Evolutionary conservation across 1,140 invertebrate genomes (phyloP), one percentile per base, ranked within the genome.

Genomic region (Drosophila lini): DNA sequence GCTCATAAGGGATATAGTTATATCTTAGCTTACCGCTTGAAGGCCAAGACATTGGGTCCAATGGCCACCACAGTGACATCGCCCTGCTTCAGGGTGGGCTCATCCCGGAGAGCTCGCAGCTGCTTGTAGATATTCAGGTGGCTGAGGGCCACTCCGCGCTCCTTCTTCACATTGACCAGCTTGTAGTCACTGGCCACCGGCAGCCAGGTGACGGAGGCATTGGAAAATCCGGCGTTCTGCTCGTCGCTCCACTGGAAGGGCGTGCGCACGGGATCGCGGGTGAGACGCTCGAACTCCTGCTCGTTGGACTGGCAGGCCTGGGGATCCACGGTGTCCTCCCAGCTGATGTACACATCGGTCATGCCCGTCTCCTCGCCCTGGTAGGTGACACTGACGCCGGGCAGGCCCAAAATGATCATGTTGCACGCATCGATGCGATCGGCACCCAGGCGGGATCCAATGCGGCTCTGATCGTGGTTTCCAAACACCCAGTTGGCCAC

Each of bases 281-380:
- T 92, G 1, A 68, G 70, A 3, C 67, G 40, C 36, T 91, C 93
- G 64, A 79, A 92, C n/a, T 86, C 75, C 7, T 89, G 15, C 13
- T 80, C 65, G 48, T 91, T 90, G 10, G 91, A 79, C 41, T 92
- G 90, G n/a, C 91, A 92, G 19, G 89, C 91, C 63, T 91, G 89
- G 0, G 91, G 91, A 47, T 92, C 91, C 5, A 92, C 77, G 0
- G 94, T 94, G 5, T 94, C 93, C 42, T 93, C 80, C 93, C 93
- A 95, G 5, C 91, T 92, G 5, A 94, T 93, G n/a, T 69, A 80
- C 8, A 94, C 94, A 91, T 97, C 94, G 9, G 93, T 92, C 96
- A 97, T 97, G 1, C 95, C 97, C 34, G 97, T 94, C 92, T 97
- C 97, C 92, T 97, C 97, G 7, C 97, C 97, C 93, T 96, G 91